Evolutionary conservation across 1,140 invertebrate genomes (phyloP), one percentile per base, ranked within the genome.

Genomic region (Wasmannia auropunctata): DNA sequence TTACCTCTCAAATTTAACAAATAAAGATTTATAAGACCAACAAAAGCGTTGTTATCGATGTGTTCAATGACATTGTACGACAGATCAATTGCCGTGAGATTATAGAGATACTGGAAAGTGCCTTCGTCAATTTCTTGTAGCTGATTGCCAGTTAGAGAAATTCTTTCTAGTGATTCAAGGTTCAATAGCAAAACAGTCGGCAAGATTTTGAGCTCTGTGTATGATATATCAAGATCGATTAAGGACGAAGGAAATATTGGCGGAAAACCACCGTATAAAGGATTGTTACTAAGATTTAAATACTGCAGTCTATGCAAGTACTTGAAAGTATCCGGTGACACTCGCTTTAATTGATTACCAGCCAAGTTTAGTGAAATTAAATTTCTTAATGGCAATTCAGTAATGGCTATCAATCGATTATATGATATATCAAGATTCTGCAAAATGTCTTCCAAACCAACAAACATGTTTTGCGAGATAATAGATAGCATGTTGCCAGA

Each of bases 211-310:
- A 98, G 93, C 3, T 96, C 96, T 74, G 97, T 97, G 51, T 96
- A 93, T 76, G 97, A 97, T 54, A 98, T 94, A 93, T 98, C 98
- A 1, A 99, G 94, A 0, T 95, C 95, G 11, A 95, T 95, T 58
- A 98, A 95, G 0, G 93, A 92, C 0, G 92, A 87, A 0, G 95
- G 95, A 54, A 95, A 95, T 11, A 95, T 87, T 0, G 95, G 95
- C 43, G 95, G 95, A 63, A 95, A 95, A 11, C 94, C 95, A 0
- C 94, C 93, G 70, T 95, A 94, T 88, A 98, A 96, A 7, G 96
- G 95, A 93, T 98, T 98, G 10, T 96, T 95, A 87, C 97, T 98
- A 16, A 99, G 93, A 93, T 98, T 98, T 0, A 99, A 94, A 91
- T 96, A 96, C n/a, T 96, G 95, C 43, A 98, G 93, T 63, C 96